phyloP scores from a whole-genome alignment of 2,888 invertebrate genomes.

The Lampropteryx suffumata region DNA sequence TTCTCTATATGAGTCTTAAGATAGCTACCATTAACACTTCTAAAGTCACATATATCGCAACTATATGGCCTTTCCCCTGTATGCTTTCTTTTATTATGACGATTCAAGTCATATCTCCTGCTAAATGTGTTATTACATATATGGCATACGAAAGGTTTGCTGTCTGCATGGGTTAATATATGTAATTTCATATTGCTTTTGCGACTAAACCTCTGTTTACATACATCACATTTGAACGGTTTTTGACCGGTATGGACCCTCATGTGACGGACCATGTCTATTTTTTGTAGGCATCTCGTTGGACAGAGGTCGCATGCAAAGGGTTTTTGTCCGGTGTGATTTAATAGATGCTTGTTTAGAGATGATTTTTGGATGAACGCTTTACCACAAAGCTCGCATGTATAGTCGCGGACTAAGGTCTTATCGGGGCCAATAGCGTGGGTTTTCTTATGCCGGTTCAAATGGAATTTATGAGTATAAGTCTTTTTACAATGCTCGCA shows the following conservation, averaged over 20 bases:
- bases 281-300: neutral
- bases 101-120: neutral
- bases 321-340: neutral
- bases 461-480: neutral
- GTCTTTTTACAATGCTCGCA: neutral
- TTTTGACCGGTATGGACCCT: neutral
- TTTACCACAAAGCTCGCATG: neutral
- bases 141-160: neutral
- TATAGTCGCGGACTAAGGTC: no score
- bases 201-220: neutral
- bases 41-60: conserved; percentile 4
- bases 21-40: neutral
- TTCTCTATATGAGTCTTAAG: neutral
- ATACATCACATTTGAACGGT: neutral
- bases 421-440: neutral
- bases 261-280: neutral
- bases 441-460: neutral
- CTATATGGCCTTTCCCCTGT: neutral
- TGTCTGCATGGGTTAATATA: neutral
- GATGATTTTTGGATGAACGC: neutral
- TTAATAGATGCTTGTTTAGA: neutral
- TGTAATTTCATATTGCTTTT: neutral
- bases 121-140: neutral
- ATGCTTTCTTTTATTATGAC: neutral
- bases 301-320: neutral